Evolutionary conservation across 2,888 invertebrate species (phyloP).

Genomic region (Lamellibrachia satsuma): DNA sequence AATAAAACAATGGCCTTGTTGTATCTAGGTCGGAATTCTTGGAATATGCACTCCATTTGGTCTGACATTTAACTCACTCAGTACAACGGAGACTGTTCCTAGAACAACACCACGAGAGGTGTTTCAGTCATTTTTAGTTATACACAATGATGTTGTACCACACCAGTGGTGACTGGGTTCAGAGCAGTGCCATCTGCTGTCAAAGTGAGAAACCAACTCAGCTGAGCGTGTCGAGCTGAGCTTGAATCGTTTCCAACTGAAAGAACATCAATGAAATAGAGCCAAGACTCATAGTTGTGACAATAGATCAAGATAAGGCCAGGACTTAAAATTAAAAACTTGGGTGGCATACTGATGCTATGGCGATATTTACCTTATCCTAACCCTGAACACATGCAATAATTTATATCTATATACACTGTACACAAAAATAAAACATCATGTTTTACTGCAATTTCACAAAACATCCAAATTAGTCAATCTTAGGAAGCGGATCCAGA

Average conservation of each 20-base stretch:
- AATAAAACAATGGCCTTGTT: background rate
- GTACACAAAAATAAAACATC: constrained; percentile 27
- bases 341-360: too few relatives aligned
- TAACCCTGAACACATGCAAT: background rate
- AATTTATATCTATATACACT: constrained; percentile 34
- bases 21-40: background rate
- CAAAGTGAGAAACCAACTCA: constrained; percentile 23
- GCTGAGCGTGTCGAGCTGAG: constrained; percentile 43
- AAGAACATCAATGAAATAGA: constrained; percentile 27
- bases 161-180: background rate
- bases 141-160: background rate
- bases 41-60: background rate
- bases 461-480: background rate
- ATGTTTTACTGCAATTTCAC: background rate
- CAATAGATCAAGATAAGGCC: background rate
- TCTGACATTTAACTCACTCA: background rate
- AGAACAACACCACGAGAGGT: background rate
- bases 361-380: too few relatives aligned
- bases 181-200: background rate
- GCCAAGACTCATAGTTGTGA: background rate
- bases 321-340: too few relatives aligned
- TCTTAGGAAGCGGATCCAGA: background rate
- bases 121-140: background rate
- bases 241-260: constrained; percentile 45
- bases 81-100: background rate